phyloP scores from a whole-genome alignment of 2,113 vertebrate species.

The Tichodroma muraria region DNA sequence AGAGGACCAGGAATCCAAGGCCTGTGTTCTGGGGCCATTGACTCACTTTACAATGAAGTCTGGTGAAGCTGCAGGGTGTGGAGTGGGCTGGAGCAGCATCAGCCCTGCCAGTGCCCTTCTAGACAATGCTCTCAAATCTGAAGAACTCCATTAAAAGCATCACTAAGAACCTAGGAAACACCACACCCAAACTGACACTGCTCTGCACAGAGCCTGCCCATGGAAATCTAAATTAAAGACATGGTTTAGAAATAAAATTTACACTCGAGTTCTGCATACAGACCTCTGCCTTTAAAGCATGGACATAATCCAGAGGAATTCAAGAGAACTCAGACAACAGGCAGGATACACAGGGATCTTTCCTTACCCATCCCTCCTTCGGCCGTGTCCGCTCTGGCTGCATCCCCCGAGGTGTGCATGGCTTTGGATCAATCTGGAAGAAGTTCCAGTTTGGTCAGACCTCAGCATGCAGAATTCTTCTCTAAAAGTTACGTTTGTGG shows the following conservation, averaged over 20 bases:
- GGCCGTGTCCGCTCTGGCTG: conserved; percentile 92
- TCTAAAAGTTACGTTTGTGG: neutral
- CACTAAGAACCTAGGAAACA: neutral
- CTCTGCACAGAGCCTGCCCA: neutral
- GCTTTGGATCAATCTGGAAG: conserved; percentile 96
- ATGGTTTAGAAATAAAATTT: neutral
- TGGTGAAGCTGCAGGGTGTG: neutral
- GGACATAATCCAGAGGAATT: neutral
- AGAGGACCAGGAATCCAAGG: neutral
- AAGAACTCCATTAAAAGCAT: neutral
- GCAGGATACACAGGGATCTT: neutral
- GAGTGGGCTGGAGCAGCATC: neutral
- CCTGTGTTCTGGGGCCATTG: neutral
- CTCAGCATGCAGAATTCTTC: neutral
- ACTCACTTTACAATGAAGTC: neutral
- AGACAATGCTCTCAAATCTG: neutral
- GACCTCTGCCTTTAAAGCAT: neutral
- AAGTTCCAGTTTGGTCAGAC: conserved; percentile 30
- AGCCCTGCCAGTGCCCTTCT: neutral
- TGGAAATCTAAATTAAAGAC: neutral
- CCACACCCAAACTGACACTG: neutral
- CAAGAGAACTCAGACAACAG: neutral
- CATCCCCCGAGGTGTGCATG: conserved; percentile 98
- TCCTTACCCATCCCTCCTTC: conserved; percentile 96
- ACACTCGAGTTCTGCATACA: neutral